Evolutionary conservation across 1,140 invertebrate species (phyloP).

Genomic region (Aphidius ervi): DNA sequence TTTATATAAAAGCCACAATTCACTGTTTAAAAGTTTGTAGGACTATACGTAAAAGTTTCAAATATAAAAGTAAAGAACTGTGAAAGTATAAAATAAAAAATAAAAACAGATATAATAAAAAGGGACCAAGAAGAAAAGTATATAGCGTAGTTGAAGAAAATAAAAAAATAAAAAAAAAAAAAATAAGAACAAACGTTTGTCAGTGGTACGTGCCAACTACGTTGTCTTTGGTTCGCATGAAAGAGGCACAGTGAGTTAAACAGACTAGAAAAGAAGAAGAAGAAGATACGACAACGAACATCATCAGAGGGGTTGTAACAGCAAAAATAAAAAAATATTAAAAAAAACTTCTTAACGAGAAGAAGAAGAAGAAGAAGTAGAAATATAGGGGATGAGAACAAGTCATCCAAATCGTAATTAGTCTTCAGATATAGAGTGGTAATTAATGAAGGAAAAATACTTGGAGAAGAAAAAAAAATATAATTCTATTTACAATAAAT

Average conservation of each 20-base stretch:
- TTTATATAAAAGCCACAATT: slow-evolving; percentile 5
- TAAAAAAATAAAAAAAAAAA: slow-evolving; percentile 24
- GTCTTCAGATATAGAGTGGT: slow-evolving; percentile 1
- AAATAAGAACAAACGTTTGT: slow-evolving; percentile 27
- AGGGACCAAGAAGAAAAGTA: not conserved
- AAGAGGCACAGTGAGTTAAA: slow-evolving; percentile 4
- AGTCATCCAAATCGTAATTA: slow-evolving; percentile 9
- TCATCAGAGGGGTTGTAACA: not conserved
- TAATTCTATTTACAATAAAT: not conserved
- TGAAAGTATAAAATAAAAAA: slow-evolving; percentile 1
- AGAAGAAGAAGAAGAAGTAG: slow-evolving; percentile 11
- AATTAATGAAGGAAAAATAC: slow-evolving; percentile 6
- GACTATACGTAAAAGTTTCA: not conserved
- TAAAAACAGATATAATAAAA: slow-evolving; percentile 19
- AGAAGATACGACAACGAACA: not conserved
- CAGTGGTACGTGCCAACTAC: slow-evolving; percentile 26
- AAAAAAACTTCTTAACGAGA: slow-evolving; percentile 13
- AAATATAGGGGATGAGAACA: not conserved
- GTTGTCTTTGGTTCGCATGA: slow-evolving; percentile 9
- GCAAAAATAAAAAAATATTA: no score
- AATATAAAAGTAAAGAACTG: slow-evolving; percentile 3
- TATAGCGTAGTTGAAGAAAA: not conserved
- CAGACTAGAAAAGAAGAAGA: not conserved
- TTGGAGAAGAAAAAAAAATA: slow-evolving; percentile 3
- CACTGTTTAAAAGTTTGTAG: slow-evolving; percentile 5